A percentile compares a stretch with the other conserved stretches of the same genome.
These are phyloP conservation scores for Platichthys flesus DNA, from an alignment of 2,113 vertebrate species.

Conservation along the genomic window DNA sequence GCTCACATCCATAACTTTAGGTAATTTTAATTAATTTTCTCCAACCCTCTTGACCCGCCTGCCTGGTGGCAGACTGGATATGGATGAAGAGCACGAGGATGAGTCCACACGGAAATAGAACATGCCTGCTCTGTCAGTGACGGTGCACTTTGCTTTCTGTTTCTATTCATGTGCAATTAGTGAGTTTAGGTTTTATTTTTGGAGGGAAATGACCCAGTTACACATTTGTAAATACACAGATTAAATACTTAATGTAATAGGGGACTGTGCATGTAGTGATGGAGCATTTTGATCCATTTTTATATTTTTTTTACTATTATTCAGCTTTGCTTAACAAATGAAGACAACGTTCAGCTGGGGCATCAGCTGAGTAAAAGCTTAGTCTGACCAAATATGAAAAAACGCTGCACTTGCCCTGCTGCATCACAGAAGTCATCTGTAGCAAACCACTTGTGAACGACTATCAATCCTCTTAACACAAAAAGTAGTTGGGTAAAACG, in stretches of 20 bases:
- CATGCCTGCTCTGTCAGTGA: neutral
- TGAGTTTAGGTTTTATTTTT: neutral
- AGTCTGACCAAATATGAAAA: constrained; percentile 19
- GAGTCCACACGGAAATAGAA: neutral
- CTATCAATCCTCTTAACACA: constrained; percentile 33
- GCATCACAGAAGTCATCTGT: constrained; percentile 42
- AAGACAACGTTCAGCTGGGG: neutral
- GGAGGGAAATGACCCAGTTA: neutral
- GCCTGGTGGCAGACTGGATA: neutral
- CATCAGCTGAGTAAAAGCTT: constrained; percentile 19
- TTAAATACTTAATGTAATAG: neutral
- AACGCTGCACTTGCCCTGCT: neutral
- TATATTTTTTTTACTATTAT: neutral
- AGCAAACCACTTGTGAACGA: constrained; percentile 42
- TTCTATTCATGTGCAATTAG: neutral
- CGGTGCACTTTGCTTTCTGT: neutral
- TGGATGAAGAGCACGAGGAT: neutral
- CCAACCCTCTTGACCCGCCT: constrained; percentile 7
- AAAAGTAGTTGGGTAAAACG: constrained; percentile 35
- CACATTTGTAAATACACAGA: neutral
- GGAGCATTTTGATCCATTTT: neutral
- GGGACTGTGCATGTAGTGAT: too few species aligned
- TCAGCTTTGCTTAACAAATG: neutral
- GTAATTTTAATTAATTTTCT: neutral
- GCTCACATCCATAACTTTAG: constrained; percentile 9